Evolutionary conservation across 2,113 vertebrate species (phyloP).

Genomic region (Ptychochromis oligacanthus): DNA sequence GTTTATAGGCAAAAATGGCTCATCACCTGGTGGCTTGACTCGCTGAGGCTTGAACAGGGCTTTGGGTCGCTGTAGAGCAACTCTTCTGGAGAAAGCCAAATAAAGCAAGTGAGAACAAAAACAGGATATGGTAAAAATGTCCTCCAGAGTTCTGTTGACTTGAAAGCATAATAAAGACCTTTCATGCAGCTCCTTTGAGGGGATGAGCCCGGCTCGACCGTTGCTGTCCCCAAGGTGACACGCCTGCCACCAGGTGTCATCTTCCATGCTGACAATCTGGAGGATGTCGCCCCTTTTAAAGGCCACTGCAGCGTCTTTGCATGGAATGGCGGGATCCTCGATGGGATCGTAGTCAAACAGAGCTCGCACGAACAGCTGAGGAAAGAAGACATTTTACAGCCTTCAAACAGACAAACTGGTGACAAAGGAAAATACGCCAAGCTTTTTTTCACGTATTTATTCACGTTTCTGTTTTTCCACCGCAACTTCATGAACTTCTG

Average conservation of each 20-base stretch:
- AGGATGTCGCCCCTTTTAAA: constrained; percentile 92
- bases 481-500: not conserved
- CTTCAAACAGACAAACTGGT: not conserved
- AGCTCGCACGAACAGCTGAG: constrained; percentile 89
- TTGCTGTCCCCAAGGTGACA: constrained; percentile 81
- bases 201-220: constrained; percentile 88
- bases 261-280: constrained; percentile 91
- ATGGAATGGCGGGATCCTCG: constrained; percentile 91
- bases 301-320: constrained; percentile 89
- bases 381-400: constrained; percentile 29
- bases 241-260: constrained; percentile 97
- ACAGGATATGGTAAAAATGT: not conserved
- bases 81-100: constrained; percentile 82
- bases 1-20: constrained; percentile 20
- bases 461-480: not conserved
- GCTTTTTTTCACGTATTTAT: not conserved
- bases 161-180: constrained; percentile 70
- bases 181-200: constrained; percentile 93
- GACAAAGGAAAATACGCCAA: constrained; percentile 5
- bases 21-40: constrained; percentile 87
- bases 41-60: constrained; percentile 82
- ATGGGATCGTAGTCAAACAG: constrained; percentile 91
- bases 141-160: not conserved
- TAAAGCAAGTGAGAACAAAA: constrained; percentile 17
- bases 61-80: constrained; percentile 87